Evolutionary conservation across 2,797 vertebrate genomes (phyloP), one percentile per base, ranked within the genome.

Genomic region (Lindbergichthys nudifrons): DNA sequence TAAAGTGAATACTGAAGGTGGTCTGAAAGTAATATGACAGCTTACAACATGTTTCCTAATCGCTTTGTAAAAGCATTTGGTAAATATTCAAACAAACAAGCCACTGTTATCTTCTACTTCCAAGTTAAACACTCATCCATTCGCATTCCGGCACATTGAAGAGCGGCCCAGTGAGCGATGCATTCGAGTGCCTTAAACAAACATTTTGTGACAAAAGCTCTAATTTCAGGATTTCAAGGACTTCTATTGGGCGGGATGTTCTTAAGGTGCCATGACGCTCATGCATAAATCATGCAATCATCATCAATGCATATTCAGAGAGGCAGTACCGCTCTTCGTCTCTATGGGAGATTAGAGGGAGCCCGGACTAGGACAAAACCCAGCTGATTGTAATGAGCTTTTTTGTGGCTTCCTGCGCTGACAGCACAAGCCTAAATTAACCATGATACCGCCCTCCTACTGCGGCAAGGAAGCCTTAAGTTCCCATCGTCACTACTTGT

Each of bases 241-340:
- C 81, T 86, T 91, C 77, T 80, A 45, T 68, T 82, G 66, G 70
- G 76, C 45, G 66, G 68, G 73, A 87, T 81, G 63, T 76, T 92
- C 84, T 90, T 83, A 76, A 86, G 85, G 88, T 89, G 80, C 73
- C 79, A 79, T 83, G 83, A 86, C 67, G 79, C 89, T 95, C 91
- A 94, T 95, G 91, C 93, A 95, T 95, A 95, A 95, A 92, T 93
- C 93, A 95, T 95, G 94, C 92, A 95, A 95, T 95, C 93, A 95
- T 88, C 86, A 87, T 92, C 92, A 93, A 90, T 88, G 86, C 92
- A 91, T 91, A 94, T 94, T 94, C 91, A 93, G 80, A 56, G 83
- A 88, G 78, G 89, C 87, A 81, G 85, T 23, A 87, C 88, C 71
- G 54, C 74, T 81, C 75, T 48, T 84, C 80, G 78, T 92, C 89